These are phyloP conservation scores for Heliconius ethilla DNA, from an alignment of 2,888 invertebrate genomes.

Conservation along the genomic window DNA sequence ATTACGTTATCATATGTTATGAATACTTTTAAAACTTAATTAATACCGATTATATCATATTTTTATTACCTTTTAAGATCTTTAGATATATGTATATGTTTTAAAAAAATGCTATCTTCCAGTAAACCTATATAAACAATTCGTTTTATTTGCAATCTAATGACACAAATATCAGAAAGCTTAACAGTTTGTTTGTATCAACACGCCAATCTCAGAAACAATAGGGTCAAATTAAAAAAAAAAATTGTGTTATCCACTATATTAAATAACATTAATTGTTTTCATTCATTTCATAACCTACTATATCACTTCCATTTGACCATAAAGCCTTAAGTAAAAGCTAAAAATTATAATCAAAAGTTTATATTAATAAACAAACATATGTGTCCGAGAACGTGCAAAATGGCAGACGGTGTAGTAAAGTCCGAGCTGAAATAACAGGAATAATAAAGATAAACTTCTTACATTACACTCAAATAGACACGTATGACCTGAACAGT, in stretches of 20 bases:
- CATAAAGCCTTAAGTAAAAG: neutral
- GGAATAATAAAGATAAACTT: slow-evolving; percentile 26
- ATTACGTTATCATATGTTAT: neutral
- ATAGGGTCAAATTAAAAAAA: no score
- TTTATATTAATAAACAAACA: neutral
- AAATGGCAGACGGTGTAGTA: neutral
- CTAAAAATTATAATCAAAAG: neutral
- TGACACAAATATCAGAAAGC: neutral
- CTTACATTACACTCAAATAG: slow-evolving; percentile 29
- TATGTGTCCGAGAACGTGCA: neutral
- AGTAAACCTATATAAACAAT: neutral
- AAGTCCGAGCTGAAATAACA: slow-evolving; percentile 20
- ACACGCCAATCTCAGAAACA: no score
- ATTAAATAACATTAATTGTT: no score
- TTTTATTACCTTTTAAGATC: neutral
- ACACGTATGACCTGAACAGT: slow-evolving; percentile 26
- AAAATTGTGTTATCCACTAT: no score
- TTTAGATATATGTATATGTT: neutral
- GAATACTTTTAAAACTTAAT: neutral
- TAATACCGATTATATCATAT: neutral
- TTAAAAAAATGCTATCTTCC: neutral
- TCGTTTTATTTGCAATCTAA: neutral
- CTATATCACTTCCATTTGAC: neutral
- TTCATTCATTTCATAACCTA: no score
- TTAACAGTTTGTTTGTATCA: neutral